Percentiles rank a stretch among this genome's conserved stretches.
Evolutionary conservation across 2,888 invertebrate genomes (phyloP).

Genomic region (Amphimallon solstitiale): DNA sequence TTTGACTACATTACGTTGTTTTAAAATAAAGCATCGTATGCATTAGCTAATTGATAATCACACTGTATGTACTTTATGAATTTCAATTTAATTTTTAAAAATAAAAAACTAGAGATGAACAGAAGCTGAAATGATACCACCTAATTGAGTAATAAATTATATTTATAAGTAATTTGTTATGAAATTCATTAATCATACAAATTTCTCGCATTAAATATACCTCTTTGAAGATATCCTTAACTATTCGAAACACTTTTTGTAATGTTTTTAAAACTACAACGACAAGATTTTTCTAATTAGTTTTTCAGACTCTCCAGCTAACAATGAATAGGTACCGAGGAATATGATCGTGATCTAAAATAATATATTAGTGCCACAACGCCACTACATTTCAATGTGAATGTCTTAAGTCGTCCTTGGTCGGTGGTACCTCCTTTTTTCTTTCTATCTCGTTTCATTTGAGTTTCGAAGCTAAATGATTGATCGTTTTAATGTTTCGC

Average conservation of each 20-base stretch:
- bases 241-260: not conserved
- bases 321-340: constrained; percentile 14
- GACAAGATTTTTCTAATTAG: constrained; percentile 25
- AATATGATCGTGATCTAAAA: constrained; percentile 44
- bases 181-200: not conserved
- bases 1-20: too few species aligned
- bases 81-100: too few species aligned
- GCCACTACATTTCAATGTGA: constrained; percentile 45
- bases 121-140: too few species aligned
- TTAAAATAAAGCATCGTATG: too few species aligned
- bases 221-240: not conserved
- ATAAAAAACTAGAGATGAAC: too few species aligned
- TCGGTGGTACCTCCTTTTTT: not conserved
- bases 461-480: constrained; percentile 49
- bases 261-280: not conserved
- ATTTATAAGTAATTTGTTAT: too few species aligned
- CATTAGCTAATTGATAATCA: too few species aligned
- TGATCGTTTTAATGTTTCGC: constrained; percentile 56
- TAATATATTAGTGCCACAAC: constrained; percentile 42
- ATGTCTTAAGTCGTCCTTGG: constrained; percentile 50
- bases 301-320: constrained; percentile 7
- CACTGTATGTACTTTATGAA: too few species aligned
- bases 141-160: too few species aligned
- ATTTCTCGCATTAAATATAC: not conserved
- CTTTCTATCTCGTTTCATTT: constrained; percentile 8